Evolutionary conservation across 1,140 invertebrate species (phyloP).

Genomic region (Berghia stephanieae): DNA sequence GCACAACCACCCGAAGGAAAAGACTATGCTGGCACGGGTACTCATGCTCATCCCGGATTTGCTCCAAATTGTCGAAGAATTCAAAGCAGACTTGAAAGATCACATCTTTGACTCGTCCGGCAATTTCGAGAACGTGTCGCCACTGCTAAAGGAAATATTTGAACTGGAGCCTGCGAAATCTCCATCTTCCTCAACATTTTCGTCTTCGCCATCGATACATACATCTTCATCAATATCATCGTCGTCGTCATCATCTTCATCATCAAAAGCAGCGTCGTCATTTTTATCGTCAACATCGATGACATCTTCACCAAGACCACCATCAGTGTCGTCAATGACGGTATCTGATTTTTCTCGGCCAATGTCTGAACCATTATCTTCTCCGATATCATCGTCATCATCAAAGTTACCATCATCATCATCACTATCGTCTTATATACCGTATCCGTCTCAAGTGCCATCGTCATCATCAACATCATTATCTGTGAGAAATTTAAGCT

Average conservation of each 20-base stretch:
- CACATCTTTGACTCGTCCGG: slow-evolving; percentile 40
- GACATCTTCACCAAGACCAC: no score
- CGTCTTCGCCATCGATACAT: neutral
- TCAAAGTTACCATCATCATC: no score
- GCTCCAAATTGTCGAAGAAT: slow-evolving; percentile 47
- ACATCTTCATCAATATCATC: slow-evolving; percentile 2
- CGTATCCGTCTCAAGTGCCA: no score
- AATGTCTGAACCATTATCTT: no score
- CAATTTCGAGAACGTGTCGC: slow-evolving; percentile 41
- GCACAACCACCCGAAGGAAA: slow-evolving; percentile 54
- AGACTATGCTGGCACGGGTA: slow-evolving; percentile 44
- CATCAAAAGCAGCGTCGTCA: no score
- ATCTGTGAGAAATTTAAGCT: no score
- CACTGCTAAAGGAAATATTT: slow-evolving; percentile 50
- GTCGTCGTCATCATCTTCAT: neutral
- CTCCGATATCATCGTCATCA: no score
- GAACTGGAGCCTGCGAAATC: slow-evolving; percentile 32
- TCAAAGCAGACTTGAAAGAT: slow-evolving; percentile 40
- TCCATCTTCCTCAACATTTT: neutral
- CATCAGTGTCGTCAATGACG: no score
- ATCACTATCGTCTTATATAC: no score
- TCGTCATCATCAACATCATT: no score
- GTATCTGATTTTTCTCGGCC: no score
- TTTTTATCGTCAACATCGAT: no score
- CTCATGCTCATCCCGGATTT: slow-evolving; percentile 48